Evolutionary conservation across 2,888 invertebrate species (phyloP), one percentile per base, ranked within the genome.

Genomic region (Melikaiella ostensackeni): DNA sequence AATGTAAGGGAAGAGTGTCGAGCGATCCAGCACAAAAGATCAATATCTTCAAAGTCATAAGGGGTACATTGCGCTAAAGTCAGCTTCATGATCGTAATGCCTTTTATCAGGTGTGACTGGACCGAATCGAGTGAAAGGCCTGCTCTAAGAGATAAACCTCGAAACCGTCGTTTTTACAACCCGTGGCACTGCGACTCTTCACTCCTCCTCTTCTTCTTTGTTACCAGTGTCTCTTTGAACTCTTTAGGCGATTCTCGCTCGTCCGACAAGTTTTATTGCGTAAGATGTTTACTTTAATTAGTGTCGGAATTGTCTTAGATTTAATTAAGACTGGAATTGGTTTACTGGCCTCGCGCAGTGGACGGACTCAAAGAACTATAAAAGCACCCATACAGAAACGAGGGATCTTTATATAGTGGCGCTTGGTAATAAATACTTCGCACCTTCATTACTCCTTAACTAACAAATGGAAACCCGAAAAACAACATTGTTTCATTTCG

Each of bases 301-400:
- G 86, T 83, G 85, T 79, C 83, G 82, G 83, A 82, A 87, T 87
- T 86, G 88, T 88, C 88, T 89, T 85, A 84, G 88, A 89, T 90
- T 90, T 89, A 90, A 90, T 90, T 89, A 89, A 90, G 89, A 88
- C 86, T 82, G 85, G 85, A 87, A 89, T 89, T 86, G 88, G 87
- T 90, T 90, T 90, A 90, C 89, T 86, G 86, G 84, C 84, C 79
- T 82, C 78, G 82, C 30, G 30, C n/a, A 78, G 77, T 83, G 75
- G 78, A 74, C 59, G 27, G 24, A 50, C 62, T 61, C 63, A 33
- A 4, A 75, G 55, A 79, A 78, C 77, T 80, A 80, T 79, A 81
- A 79, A 80, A 80, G 78, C 77, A 79, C 80, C 78, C 77, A 74
- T 77, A 79, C 46, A 77, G 78, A 78, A 77, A 77, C 79, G 64